phyloP scores from a whole-genome alignment of 2,797 vertebrate species.

The Danio albolineatus region DNA sequence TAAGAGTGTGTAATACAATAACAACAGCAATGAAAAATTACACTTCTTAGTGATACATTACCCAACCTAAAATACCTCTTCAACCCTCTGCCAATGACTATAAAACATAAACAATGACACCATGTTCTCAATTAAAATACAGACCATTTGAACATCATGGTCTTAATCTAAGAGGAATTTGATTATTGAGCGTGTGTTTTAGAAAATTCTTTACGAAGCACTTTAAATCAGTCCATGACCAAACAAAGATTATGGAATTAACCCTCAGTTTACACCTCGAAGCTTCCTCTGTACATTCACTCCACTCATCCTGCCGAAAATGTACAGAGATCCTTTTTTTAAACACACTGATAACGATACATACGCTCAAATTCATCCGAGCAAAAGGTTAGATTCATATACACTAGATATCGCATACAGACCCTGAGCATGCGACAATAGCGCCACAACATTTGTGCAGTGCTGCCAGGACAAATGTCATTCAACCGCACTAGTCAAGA shows the following conservation, averaged over 20 bases:
- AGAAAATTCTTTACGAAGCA: not conserved
- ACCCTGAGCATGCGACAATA: no score
- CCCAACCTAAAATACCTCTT: not conserved
- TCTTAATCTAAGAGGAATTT: not conserved
- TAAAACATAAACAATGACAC: not conserved
- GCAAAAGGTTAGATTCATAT: constrained; percentile 6
- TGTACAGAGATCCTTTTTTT: not conserved
- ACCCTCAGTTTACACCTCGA: constrained; percentile 64
- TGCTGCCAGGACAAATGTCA: no score
- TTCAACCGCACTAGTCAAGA: no score
- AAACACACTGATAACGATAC: not conserved
- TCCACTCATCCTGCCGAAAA: not conserved
- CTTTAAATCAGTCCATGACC: constrained; percentile 68
- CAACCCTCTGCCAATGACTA: not conserved
- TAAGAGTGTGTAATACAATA: not conserved
- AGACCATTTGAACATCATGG: constrained; percentile 3
- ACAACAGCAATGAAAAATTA: not conserved
- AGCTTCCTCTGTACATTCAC: not conserved
- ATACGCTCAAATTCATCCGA: not conserved
- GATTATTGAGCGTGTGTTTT: not conserved
- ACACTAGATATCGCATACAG: no score
- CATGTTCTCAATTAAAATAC: not conserved
- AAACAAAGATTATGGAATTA: constrained; percentile 70
- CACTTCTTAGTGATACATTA: not conserved
- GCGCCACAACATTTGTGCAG: no score